Evolutionary conservation across 2,113 vertebrate species (phyloP).

Genomic region (Marcusenius ussheri): DNA sequence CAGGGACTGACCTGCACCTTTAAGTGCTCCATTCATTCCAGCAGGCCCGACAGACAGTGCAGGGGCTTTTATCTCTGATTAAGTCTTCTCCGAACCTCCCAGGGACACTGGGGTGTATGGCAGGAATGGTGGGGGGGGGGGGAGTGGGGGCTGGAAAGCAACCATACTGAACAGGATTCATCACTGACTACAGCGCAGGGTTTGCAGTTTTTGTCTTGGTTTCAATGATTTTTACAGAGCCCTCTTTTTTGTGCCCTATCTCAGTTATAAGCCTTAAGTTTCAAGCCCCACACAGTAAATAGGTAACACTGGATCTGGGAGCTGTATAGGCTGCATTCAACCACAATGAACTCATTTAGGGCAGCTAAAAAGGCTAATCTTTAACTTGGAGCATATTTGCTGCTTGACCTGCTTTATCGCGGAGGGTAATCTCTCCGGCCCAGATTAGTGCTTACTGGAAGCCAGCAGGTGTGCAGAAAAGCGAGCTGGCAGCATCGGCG

Average conservation of each 20-base stretch:
- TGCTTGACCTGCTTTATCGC: neutral
- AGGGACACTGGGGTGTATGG: slow-evolving; percentile 26
- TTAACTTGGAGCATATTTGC: neutral
- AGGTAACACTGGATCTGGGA: neutral
- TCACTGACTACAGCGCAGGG: slow-evolving; percentile 35
- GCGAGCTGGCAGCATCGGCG: slow-evolving; percentile 25
- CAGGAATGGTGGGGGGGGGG: slow-evolving; percentile 24
- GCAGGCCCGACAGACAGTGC: slow-evolving; percentile 3
- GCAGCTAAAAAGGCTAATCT: neutral
- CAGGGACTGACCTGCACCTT: slow-evolving; percentile 9
- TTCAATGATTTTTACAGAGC: slow-evolving; percentile 35
- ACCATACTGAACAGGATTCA: slow-evolving; percentile 50
- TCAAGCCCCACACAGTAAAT: slow-evolving; percentile 1
- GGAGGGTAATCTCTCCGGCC: neutral
- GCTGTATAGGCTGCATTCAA: neutral
- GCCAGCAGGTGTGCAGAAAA: slow-evolving; percentile 58
- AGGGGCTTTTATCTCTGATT: slow-evolving; percentile 66
- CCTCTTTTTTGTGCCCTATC: slow-evolving; percentile 28
- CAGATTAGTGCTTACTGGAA: slow-evolving; percentile 51
- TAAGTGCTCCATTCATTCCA: slow-evolving; percentile 35
- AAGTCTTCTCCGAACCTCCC: slow-evolving; percentile 40
- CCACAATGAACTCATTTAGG: neutral
- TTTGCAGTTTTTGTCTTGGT: slow-evolving; percentile 27
- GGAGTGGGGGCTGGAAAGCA: slow-evolving; percentile 48
- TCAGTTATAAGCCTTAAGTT: slow-evolving; percentile 30